phyloP scores from a whole-genome alignment of 2,797 vertebrate species.

The Chromis chromis region DNA sequence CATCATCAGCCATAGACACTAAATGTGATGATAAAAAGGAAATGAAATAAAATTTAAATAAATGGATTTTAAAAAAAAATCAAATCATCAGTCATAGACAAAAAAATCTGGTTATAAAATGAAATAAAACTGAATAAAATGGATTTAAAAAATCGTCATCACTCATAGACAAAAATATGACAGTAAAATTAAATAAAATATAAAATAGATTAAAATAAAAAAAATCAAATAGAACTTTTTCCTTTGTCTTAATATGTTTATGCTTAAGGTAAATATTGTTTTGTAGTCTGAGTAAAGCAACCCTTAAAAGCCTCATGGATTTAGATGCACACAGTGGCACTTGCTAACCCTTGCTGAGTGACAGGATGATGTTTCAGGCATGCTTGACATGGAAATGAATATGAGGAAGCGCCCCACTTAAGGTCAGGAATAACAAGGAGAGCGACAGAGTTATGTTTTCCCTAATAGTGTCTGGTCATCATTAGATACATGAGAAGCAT shows the following conservation, averaged over 20 bases:
- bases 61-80: no score
- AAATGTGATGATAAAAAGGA: no score
- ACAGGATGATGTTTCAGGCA: slow-evolving; percentile 34
- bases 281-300: neutral
- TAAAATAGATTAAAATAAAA: no score
- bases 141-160: no score
- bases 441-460: slow-evolving; percentile 31
- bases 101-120: no score
- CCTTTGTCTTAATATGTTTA: neutral
- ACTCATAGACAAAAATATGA: no score
- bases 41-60: no score
- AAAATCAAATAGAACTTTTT: neutral
- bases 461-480: slow-evolving; percentile 1
- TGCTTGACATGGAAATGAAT: slow-evolving; percentile 38
- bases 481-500: neutral
- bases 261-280: neutral
- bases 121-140: no score
- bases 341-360: slow-evolving; percentile 25
- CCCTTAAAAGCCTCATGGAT: neutral
- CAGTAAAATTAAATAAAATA: no score
- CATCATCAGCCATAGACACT: no score
- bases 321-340: neutral
- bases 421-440: slow-evolving; percentile 47
- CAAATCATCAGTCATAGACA: no score
- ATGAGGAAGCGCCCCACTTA: slow-evolving; percentile 6